Evolutionary conservation across 2,113 vertebrate genomes (phyloP).

Genomic region (Sminthopsis crassicaudata): DNA sequence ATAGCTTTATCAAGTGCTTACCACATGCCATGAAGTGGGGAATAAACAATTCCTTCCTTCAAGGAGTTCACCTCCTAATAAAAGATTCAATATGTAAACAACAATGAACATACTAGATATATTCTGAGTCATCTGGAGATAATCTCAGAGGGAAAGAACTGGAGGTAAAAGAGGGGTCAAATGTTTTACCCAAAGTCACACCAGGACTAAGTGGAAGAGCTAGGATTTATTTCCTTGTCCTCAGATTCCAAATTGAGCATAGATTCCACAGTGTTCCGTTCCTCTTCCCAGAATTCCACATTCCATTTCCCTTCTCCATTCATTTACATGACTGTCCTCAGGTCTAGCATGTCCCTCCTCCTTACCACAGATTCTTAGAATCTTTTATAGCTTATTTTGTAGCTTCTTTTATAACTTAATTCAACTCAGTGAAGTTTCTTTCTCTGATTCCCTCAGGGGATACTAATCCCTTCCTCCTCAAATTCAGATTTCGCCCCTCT

Average conservation of each 20-base stretch:
- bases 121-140: too few relatives aligned
- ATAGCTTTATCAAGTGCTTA: neutral
- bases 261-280: neutral
- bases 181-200: too few relatives aligned
- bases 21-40: fast-evolving
- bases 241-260: neutral
- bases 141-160: too few relatives aligned
- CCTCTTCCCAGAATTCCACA: neutral
- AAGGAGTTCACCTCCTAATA: too few relatives aligned
- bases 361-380: neutral
- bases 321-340: neutral
- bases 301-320: neutral
- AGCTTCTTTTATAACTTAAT: neutral
- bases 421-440: neutral
- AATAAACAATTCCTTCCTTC: too few relatives aligned
- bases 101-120: too few relatives aligned
- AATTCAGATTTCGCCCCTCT: neutral
- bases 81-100: too few relatives aligned
- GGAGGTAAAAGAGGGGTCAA: too few relatives aligned
- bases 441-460: neutral
- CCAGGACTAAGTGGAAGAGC: neutral
- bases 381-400: neutral
- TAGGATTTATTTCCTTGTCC: neutral
- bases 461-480: neutral
- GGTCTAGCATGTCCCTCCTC: neutral